Percentiles rank a stretch among this genome's conserved stretches.
These are phyloP conservation scores for Pionites leucogaster DNA, from an alignment of 2,113 vertebrate genomes.

Conservation along the genomic window DNA sequence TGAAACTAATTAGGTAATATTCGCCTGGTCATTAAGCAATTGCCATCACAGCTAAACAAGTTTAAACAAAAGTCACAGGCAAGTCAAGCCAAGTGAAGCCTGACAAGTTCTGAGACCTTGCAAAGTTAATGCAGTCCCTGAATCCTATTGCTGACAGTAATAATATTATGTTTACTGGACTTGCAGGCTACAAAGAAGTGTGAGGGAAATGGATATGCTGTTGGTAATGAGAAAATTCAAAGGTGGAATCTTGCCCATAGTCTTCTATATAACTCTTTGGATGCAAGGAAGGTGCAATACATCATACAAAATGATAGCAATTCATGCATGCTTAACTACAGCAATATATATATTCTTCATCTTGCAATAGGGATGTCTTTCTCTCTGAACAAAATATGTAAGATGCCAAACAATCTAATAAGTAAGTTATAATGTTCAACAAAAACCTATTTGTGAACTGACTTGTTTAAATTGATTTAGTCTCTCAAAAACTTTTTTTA, in stretches of 20 bases:
- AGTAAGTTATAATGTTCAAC: background rate
- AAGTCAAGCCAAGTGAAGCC: background rate
- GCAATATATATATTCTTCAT: background rate
- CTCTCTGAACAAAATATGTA: background rate
- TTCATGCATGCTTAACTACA: background rate
- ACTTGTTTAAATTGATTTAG: background rate
- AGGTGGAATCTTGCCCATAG: background rate
- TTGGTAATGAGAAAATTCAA: background rate
- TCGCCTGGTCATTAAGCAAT: background rate
- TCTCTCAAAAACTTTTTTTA: background rate
- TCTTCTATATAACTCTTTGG: background rate
- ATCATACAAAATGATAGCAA: background rate
- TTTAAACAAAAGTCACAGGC: background rate
- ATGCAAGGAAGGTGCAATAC: background rate
- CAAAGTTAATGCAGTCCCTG: background rate
- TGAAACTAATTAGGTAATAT: background rate
- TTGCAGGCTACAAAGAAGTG: background rate
- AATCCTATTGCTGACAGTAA: background rate
- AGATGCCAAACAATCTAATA: background rate
- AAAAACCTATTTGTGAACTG: background rate
- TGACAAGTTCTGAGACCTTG: background rate
- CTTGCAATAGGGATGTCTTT: background rate
- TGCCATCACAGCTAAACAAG: background rate
- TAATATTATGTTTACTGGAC: background rate
- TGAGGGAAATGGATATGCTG: background rate